Conservation (phyloP, 1,140 invertebrate genomes). For the Ditylenchus dipsaci region DNA sequence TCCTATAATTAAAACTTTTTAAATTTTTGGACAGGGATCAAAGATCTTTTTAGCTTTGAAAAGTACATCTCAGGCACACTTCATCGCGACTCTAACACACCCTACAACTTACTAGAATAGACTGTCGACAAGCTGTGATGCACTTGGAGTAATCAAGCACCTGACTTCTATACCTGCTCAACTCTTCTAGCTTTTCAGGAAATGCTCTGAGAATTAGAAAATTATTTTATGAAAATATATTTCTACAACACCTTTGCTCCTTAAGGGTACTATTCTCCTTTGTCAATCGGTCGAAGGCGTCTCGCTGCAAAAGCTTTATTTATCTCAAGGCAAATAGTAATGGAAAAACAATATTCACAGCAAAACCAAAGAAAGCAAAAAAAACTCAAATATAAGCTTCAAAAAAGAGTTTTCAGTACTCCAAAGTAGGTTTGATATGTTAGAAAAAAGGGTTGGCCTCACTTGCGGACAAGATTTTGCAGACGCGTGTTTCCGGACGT, state of each 20-base stretch:
- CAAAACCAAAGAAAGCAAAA: too few relatives aligned
- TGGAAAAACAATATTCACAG: not conserved
- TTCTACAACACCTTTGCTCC: constrained; percentile 32
- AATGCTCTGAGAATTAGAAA: constrained; percentile 30
- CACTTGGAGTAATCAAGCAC: constrained; percentile 56
- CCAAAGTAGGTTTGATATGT: too few relatives aligned
- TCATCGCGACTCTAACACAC: too few relatives aligned
- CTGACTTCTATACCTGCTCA: constrained; percentile 48
- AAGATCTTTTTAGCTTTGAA: too few relatives aligned
- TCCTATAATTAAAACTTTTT: constrained; percentile 34
- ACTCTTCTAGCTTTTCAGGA: constrained; percentile 55
- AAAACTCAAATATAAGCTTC: too few relatives aligned
- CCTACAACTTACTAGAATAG: constrained; percentile 40
- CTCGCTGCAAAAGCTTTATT: constrained; percentile 53
- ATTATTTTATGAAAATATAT: not conserved
- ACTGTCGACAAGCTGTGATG: constrained; percentile 52
- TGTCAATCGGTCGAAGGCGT: constrained; percentile 47
- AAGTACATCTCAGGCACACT: too few relatives aligned
- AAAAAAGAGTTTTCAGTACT: too few relatives aligned
- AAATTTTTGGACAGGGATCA: too few relatives aligned
- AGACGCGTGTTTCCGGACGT: too few relatives aligned
- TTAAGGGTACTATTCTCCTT: constrained; percentile 47
- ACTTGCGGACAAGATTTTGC: too few relatives aligned
- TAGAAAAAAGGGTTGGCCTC: too few relatives aligned
- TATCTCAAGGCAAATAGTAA: too few relatives aligned